Evolutionary conservation across 1,140 invertebrate genomes (phyloP).

Genomic region (Portunus trituberculatus): DNA sequence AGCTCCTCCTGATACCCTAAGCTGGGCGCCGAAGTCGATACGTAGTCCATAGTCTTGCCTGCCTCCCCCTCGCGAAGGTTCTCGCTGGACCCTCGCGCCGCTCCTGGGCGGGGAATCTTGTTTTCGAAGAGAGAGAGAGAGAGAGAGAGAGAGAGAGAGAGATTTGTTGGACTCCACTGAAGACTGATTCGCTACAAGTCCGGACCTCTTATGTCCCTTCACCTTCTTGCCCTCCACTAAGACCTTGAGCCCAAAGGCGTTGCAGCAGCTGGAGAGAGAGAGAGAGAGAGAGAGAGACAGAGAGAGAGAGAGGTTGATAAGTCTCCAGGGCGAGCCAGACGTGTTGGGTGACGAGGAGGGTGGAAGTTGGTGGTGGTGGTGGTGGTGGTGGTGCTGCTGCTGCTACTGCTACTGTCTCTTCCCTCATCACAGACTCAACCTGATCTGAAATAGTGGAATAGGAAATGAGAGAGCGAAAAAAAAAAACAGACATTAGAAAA

Average conservation of each 20-base stretch:
- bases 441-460: neutral
- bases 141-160: conserved; percentile 3
- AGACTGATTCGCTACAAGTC: too few relatives aligned
- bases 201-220: too few relatives aligned
- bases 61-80: neutral
- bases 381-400: neutral
- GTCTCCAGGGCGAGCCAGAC: neutral
- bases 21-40: conserved; percentile 45
- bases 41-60: conserved; percentile 46
- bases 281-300: conserved; percentile 3
- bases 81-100: neutral
- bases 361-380: neutral
- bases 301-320: conserved; percentile 22
- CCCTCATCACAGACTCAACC: neutral
- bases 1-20: neutral
- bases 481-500: neutral
- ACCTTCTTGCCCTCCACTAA: too few relatives aligned
- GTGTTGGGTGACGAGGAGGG: neutral
- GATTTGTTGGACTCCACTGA: neutral
- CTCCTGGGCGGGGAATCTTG: neutral
- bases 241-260: too few relatives aligned
- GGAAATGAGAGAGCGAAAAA: neutral
- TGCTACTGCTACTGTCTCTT: neutral
- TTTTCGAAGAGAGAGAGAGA: neutral
- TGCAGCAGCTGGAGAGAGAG: neutral